Base-by-base conservation (phyloP, 1,140 invertebrate genomes). In the Neuroterus valhalla region DNA sequence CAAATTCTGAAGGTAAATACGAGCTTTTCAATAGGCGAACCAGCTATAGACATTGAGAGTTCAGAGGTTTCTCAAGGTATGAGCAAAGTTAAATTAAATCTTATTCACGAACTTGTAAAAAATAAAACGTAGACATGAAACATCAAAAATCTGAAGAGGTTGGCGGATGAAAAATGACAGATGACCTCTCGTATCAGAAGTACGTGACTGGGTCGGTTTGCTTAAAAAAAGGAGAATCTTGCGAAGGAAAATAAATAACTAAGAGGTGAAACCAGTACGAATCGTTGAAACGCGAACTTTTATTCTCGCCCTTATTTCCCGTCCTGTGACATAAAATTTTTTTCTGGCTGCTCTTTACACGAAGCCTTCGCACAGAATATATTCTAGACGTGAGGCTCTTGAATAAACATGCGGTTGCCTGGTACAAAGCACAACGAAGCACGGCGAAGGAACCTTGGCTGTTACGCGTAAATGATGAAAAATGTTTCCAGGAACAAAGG, bases 351-450 rank as follows among this genome's bases (percentile, higher is more conserved):
- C 68, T 68, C 75, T 50, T 72, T 80, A 85, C 86, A 85, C 86
- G 85, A 85, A 81, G 70, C 72, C 77, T 82, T 79, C 72, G 79
- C 84, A 84, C 76, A 84, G 88, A 89, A 88, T 87, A 88, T 89
- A 86, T 86, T 85, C 83, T 85, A 80, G 86, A 86, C 87, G 88
- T 87, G 89, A 87, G 82, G 75, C 84, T 89, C 87, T 87, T 89
- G 87, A 87, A 89, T 89, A 88, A 90, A 89, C 88, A 88, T 87
- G 85, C 83, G 78, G 82, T 80, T 76, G 72, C 68, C 77, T 78
- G 71, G 80, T 77, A 80, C 69, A 77, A 80, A 78, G 67, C 77
- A 80, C 75, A 83, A 84, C 81, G 79, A 85, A 82, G 81, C 80
- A 80, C 77, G 66, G 76, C 50, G 74, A 68, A 79, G 78, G 77